Conservation (phyloP, 2,113 vertebrate genomes). For the Tyrannus savana region DNA sequence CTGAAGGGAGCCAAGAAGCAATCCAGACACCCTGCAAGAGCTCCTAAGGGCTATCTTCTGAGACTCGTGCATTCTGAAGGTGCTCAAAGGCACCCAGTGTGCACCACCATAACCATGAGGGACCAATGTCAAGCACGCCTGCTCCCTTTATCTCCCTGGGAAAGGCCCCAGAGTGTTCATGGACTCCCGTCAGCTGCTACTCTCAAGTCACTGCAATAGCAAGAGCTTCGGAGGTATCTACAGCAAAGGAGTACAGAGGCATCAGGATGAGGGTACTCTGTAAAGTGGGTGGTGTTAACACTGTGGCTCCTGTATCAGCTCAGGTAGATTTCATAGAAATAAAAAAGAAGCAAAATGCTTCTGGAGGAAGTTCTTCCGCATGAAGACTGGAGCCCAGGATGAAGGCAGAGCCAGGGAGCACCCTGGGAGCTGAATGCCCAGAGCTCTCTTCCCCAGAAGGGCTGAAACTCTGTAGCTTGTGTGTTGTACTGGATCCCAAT, state of each 20-base stretch:
- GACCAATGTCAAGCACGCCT: neutral
- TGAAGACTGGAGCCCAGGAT: neutral
- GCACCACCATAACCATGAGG: neutral
- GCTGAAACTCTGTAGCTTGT: neutral
- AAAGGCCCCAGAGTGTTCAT: neutral
- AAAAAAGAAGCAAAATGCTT: neutral
- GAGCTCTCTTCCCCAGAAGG: neutral
- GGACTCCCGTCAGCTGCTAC: neutral
- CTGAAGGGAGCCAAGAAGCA: neutral
- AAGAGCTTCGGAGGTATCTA: neutral
- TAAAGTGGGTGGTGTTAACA: neutral
- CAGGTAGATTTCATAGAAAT: neutral
- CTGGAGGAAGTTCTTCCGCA: neutral
- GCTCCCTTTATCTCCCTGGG: neutral
- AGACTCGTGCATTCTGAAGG: neutral
- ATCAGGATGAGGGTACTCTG: accelerated
- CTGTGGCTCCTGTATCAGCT: neutral
- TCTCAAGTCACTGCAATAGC: neutral
- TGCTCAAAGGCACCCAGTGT: neutral
- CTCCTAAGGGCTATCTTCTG: neutral
- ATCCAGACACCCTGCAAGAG: neutral
- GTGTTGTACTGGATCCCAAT: neutral
- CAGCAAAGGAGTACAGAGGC: neutral
- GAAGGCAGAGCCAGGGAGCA: neutral
- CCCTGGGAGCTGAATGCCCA: neutral